Evolutionary conservation across 2,113 vertebrate genomes (phyloP).

Genomic region (Chionodraco myersi): DNA sequence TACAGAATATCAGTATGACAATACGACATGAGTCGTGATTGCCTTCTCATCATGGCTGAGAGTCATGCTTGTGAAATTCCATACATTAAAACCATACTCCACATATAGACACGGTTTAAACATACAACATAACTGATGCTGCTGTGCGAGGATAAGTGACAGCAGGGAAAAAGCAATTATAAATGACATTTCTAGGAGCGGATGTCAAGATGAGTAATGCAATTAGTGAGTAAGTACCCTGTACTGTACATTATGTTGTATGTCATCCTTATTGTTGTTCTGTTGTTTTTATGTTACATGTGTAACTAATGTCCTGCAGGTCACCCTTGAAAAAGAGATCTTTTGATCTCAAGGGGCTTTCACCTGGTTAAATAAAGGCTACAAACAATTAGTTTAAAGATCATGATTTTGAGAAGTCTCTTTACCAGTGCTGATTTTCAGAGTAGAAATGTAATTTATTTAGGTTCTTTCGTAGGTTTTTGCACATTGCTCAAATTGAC

Average conservation of each 20-base stretch:
- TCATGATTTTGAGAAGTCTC: background rate
- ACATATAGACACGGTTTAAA: background rate
- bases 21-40: background rate
- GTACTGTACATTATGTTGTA: no score
- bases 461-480: background rate
- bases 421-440: background rate
- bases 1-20: no score
- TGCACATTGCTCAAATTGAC: background rate
- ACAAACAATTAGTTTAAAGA: background rate
- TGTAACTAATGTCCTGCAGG: no score
- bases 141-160: background rate
- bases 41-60: background rate
- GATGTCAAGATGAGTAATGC: background rate
- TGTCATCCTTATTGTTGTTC: no score
- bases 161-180: background rate
- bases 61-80: background rate
- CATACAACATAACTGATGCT: no score
- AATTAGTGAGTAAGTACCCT: background rate
- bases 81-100: background rate
- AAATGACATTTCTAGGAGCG: constrained; percentile 1
- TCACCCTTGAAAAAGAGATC: no score
- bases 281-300: no score
- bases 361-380: no score
- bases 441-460: background rate
- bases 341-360: no score